These are phyloP conservation scores for Onychomys leucogaster DNA, from an alignment of 2,797 vertebrate species.

Conservation along the genomic window DNA sequence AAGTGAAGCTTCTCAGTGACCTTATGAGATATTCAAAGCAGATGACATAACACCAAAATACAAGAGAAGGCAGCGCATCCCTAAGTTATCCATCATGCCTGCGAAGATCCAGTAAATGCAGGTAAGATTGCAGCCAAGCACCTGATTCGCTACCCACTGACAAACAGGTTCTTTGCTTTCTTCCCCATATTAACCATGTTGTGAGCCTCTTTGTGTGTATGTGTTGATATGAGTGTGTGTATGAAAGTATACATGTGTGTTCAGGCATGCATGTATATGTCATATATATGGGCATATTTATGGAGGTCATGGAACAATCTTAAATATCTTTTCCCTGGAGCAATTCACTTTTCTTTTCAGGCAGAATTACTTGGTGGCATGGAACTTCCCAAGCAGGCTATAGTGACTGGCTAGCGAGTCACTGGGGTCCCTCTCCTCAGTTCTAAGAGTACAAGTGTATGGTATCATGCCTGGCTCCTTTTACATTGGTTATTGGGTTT, in stretches of 20 bases:
- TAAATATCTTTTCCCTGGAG: background rate
- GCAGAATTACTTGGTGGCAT: background rate
- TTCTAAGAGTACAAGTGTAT: background rate
- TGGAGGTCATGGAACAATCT: background rate
- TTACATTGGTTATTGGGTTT: background rate
- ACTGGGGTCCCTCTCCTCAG: background rate
- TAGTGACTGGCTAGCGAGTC: background rate
- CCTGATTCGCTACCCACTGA: background rate
- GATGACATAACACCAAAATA: background rate
- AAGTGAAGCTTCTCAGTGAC: background rate
- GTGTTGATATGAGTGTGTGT: background rate
- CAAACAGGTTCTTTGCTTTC: background rate
- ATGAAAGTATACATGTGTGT: background rate
- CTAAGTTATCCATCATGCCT: background rate
- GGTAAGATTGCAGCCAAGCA: background rate
- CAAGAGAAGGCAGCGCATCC: background rate
- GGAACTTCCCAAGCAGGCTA: background rate
- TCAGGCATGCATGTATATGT: background rate
- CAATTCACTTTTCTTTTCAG: background rate
- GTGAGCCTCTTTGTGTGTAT: background rate
- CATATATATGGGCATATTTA: background rate
- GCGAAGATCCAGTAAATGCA: background rate
- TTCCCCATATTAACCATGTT: background rate
- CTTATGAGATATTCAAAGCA: conserved; percentile 3
- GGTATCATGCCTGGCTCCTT: background rate